Evolutionary conservation across 2,797 vertebrate species (phyloP), one percentile per base, ranked within the genome.

Genomic region (Sebastes goodei): DNA sequence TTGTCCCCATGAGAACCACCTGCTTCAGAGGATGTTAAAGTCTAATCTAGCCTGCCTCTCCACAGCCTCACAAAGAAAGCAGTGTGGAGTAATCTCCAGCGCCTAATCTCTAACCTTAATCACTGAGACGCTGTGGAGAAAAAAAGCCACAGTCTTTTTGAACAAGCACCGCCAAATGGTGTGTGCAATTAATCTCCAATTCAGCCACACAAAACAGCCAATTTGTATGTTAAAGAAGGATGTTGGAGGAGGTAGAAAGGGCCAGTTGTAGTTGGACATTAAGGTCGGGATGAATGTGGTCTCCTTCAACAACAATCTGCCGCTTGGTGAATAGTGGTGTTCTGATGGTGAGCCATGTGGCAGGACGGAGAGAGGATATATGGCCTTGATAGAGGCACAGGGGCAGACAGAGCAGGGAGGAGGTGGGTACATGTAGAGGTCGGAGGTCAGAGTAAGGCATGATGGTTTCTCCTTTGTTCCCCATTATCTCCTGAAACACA

Each of bases 191-290:
- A 95, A 95, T 95, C 93, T 95, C 91, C 91, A 92, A 94, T 95
- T 93, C 93, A 94, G 84, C 82, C 42, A 56, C 91, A 95, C 94
- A 96, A 94, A 95, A 92, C 94, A 95, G 92, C 89, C 94, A 93
- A 95, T 96, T 95, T 95, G 95, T 95, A 95, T 95, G 94, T 95
- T 93, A 94, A 93, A 93, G 91, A 91, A 93, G 88, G 83, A 85
- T 61, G 84, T 42, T 21, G 71, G 70, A 64, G 76, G 76, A 73
- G 52, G 27, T 1, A 76, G 80, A 79, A 75, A 52, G 63, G 76
- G 80, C 82, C 83, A 2, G 76, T 73, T 62, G 72, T 71, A 76
- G 78, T 62, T 49, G 79, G 84, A 81, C 88, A 82, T 79, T 65
- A 84, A 86, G 85, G 85, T 82, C 67, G 53, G 89, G 88, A 85